A percentile compares a stretch with the other conserved stretches of the same genome.
Conservation (phyloP, 2,113 vertebrate species). For the Nycticebus coucang region DNA sequence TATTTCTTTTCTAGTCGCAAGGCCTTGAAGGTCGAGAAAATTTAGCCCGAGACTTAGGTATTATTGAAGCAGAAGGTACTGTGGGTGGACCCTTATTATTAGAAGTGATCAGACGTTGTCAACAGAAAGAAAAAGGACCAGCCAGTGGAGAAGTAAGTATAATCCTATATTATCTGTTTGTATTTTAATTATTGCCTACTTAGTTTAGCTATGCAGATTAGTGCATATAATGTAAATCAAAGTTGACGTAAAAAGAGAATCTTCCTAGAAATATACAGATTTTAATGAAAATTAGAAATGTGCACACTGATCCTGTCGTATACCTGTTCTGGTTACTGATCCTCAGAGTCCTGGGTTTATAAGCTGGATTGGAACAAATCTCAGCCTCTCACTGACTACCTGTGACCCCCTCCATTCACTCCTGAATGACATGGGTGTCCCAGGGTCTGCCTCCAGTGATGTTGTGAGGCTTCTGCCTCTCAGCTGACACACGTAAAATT, state of each 20-base stretch:
- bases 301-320: background rate
- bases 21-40: slow-evolving; percentile 90
- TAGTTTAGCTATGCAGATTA: background rate
- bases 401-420: accelerated
- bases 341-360: accelerated
- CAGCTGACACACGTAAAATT: accelerated
- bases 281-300: background rate
- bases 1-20: slow-evolving; percentile 83
- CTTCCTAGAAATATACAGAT: background rate
- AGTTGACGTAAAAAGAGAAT: background rate
- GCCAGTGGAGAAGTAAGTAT: slow-evolving; percentile 84
- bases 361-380: background rate
- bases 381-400: accelerated
- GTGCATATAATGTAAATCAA: accelerated
- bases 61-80: slow-evolving; percentile 87
- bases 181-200: background rate
- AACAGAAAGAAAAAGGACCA: slow-evolving; percentile 81
- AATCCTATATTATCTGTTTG: background rate
- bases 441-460: accelerated
- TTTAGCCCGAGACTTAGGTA: slow-evolving; percentile 90
- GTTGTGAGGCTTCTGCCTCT: accelerated
- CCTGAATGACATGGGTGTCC: accelerated
- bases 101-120: slow-evolving; percentile 90
- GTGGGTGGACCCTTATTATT: slow-evolving; percentile 89
- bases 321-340: background rate